Conservation (phyloP, 2,888 invertebrate genomes). For the Dasysyrphus tricinctus region DNA sequence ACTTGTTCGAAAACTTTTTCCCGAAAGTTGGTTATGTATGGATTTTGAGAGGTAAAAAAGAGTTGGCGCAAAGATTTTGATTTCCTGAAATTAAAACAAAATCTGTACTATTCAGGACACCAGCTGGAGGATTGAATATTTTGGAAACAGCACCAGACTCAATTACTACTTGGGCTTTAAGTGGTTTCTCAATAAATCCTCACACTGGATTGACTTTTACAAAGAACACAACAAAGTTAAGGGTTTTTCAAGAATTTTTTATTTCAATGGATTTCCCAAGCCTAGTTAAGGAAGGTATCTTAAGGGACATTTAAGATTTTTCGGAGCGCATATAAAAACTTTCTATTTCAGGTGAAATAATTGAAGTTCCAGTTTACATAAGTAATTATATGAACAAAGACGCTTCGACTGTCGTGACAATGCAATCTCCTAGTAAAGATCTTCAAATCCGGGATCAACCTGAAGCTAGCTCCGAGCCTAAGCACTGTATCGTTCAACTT, state of each 20-base stretch:
- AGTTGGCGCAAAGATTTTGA: no score
- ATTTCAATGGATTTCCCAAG: constrained; percentile 90
- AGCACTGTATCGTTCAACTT: not conserved
- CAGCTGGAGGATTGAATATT: constrained; percentile 80
- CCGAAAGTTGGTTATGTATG: constrained; percentile 89
- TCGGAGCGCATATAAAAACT: not conserved
- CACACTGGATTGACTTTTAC: constrained; percentile 90
- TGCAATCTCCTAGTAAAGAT: constrained; percentile 86
- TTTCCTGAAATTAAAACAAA: no score
- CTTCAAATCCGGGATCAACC: constrained; percentile 45
- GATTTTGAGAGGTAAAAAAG: constrained; percentile 78
- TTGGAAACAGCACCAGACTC: constrained; percentile 88
- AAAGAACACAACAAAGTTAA: constrained; percentile 84
- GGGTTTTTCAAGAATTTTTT: constrained; percentile 90
- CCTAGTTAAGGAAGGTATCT: constrained; percentile 89
- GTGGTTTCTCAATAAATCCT: constrained; percentile 90
- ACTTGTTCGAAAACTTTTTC: constrained; percentile 84
- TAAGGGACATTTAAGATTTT: not conserved
- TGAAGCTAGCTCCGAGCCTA: not conserved
- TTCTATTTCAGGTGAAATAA: constrained; percentile 85
- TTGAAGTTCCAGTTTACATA: constrained; percentile 89
- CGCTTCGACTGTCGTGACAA: constrained; percentile 86
- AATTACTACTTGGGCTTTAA: constrained; percentile 91
- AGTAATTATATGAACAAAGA: constrained; percentile 89
- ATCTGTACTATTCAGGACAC: constrained; percentile 39